Evolutionary conservation across 2,113 vertebrate species (phyloP).

Genomic region (Turdus rufiventris): DNA sequence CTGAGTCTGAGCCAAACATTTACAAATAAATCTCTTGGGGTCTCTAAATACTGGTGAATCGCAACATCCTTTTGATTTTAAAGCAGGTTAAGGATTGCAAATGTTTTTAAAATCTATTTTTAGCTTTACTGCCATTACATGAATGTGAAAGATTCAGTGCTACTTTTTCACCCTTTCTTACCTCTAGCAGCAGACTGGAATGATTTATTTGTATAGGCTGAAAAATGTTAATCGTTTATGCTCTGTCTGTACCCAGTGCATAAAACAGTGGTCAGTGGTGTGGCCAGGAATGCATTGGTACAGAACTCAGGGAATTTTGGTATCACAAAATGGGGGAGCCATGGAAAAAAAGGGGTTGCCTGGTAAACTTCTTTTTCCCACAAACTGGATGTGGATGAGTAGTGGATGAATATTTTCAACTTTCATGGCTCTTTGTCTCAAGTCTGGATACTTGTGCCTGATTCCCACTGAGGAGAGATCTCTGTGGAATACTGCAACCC

Average conservation of each 20-base stretch:
- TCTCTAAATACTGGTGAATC: neutral
- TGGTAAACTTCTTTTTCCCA: neutral
- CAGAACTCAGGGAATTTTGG: neutral
- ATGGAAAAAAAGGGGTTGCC: neutral
- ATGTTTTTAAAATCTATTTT: neutral
- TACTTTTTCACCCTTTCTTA: neutral
- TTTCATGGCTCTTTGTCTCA: neutral
- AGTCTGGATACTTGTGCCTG: neutral
- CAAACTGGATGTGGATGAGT: neutral
- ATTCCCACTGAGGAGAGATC: neutral
- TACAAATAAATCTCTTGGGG: conserved; percentile 3
- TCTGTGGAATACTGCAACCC: neutral
- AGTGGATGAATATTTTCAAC: neutral
- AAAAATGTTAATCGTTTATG: neutral
- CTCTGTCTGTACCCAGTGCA: neutral
- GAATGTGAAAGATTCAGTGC: neutral
- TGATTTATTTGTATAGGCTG: neutral
- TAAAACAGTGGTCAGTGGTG: neutral
- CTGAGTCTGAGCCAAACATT: neutral
- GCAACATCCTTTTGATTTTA: neutral
- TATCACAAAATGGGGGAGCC: neutral
- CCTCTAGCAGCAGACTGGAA: neutral
- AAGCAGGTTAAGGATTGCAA: neutral
- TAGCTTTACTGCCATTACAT: neutral
- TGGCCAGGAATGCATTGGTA: neutral